Conservation (phyloP, 2,888 invertebrate genomes). For the Meteorus cinctellus region DNA sequence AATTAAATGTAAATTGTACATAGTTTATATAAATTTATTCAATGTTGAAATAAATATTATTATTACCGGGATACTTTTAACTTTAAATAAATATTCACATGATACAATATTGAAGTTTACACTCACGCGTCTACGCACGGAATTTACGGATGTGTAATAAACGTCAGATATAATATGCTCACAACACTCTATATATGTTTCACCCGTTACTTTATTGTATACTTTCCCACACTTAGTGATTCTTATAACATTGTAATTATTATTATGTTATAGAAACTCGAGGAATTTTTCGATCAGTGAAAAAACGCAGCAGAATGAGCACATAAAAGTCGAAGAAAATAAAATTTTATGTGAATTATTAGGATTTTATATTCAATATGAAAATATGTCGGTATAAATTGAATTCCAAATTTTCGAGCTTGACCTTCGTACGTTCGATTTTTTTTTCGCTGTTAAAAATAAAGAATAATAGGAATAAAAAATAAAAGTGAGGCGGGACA, state of each 20-base stretch:
- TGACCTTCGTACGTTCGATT: background rate
- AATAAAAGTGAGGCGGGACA: slow-evolving; percentile 9
- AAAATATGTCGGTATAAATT: background rate
- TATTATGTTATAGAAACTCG: slow-evolving; percentile 16
- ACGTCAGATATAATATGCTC: slow-evolving; percentile 38
- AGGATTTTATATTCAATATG: background rate
- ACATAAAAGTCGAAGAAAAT: slow-evolving; percentile 9
- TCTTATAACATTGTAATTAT: slow-evolving; percentile 20
- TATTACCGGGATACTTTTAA: background rate
- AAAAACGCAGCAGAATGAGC: background rate
- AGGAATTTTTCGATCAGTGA: slow-evolving; percentile 1
- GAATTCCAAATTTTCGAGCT: slow-evolving; percentile 17
- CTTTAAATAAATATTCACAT: slow-evolving; percentile 15
- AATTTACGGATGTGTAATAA: slow-evolving; percentile 46
- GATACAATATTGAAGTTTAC: background rate
- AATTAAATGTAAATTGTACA: too few relatives aligned
- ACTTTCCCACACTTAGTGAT: slow-evolving; percentile 38
- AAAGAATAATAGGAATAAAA: background rate
- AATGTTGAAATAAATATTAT: slow-evolving; percentile 1
- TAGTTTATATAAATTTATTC: too few relatives aligned
- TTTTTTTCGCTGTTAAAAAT: slow-evolving; percentile 4
- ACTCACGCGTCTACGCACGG: slow-evolving; percentile 44
- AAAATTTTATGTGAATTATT: background rate
- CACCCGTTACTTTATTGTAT: slow-evolving; percentile 39
- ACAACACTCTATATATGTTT: background rate